phyloP scores from a whole-genome alignment of 2,797 vertebrate genomes.

The Monodelphis domestica region DNA sequence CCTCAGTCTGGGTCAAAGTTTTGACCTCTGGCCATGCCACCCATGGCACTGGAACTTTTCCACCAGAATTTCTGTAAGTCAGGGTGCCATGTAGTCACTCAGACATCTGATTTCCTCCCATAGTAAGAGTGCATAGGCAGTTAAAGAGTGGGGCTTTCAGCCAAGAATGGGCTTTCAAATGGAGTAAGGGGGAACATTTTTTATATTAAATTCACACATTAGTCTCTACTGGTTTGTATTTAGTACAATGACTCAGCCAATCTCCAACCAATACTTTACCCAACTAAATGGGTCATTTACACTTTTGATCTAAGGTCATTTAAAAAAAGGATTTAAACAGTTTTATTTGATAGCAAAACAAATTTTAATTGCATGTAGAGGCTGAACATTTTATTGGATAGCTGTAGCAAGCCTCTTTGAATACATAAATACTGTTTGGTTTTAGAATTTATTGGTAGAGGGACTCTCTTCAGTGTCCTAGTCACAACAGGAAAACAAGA shows the following conservation, averaged over 20 bases:
- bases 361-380: background rate
- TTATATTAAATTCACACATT: too few relatives aligned
- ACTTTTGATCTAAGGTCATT: background rate
- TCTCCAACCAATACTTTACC: too few relatives aligned
- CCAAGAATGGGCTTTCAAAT: too few relatives aligned
- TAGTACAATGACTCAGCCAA: background rate
- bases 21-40: too few relatives aligned
- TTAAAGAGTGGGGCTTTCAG: too few relatives aligned
- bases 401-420: background rate
- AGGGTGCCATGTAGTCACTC: too few relatives aligned
- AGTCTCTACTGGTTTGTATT: background rate
- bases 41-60: too few relatives aligned
- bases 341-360: background rate
- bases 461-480: background rate
- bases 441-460: background rate
- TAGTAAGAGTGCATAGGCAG: too few relatives aligned
- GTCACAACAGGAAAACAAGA: background rate
- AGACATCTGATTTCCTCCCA: too few relatives aligned
- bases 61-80: too few relatives aligned
- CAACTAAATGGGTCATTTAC: background rate
- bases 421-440: background rate
- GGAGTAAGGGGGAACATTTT: too few relatives aligned
- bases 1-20: too few relatives aligned
- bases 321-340: background rate
- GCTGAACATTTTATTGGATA: background rate